phyloP scores from a whole-genome alignment of 1,140 invertebrate genomes.

The Drosophila aff. region DNA sequence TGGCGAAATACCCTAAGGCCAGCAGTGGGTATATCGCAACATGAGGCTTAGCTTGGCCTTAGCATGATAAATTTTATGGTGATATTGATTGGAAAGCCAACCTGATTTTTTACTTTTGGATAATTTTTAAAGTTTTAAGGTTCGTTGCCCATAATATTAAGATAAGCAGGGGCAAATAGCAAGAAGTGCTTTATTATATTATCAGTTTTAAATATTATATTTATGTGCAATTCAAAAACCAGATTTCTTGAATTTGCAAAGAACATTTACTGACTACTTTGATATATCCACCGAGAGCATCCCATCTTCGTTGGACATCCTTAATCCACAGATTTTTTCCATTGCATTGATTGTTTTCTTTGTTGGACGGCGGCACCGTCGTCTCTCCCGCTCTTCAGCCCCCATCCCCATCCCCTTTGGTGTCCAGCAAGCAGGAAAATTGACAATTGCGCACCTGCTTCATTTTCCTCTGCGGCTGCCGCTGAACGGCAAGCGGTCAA shows the following conservation, averaged over 20 bases:
- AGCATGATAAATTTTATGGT: background rate
- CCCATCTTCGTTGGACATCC: slow-evolving; percentile 12
- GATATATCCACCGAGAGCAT: slow-evolving; percentile 26
- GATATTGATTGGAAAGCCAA: too few relatives aligned
- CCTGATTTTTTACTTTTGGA: too few relatives aligned
- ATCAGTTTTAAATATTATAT: too few relatives aligned
- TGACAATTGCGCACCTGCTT: slow-evolving; percentile 82
- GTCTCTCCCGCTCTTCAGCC: slow-evolving; percentile 3
- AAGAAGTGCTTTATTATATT: too few relatives aligned
- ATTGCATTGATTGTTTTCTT: slow-evolving; percentile 75
- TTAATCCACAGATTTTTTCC: slow-evolving; percentile 5
- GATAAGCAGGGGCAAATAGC: too few relatives aligned
- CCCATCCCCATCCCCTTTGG: slow-evolving; percentile 24
- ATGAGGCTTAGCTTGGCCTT: background rate
- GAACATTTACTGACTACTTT: background rate
- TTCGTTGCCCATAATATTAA: too few relatives aligned
- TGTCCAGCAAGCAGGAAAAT: slow-evolving; percentile 66
- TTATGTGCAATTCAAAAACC: too few relatives aligned
- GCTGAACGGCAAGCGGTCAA: slow-evolving; percentile 51
- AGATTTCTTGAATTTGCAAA: background rate
- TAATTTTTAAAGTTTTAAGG: too few relatives aligned
- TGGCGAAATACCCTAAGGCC: slow-evolving; percentile 32
- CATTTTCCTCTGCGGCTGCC: slow-evolving; percentile 65
- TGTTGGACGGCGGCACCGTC: slow-evolving; percentile 25
- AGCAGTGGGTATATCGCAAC: background rate